phyloP scores from a whole-genome alignment of 2,888 invertebrate genomes.

The Nephrotoma flavescens region DNA sequence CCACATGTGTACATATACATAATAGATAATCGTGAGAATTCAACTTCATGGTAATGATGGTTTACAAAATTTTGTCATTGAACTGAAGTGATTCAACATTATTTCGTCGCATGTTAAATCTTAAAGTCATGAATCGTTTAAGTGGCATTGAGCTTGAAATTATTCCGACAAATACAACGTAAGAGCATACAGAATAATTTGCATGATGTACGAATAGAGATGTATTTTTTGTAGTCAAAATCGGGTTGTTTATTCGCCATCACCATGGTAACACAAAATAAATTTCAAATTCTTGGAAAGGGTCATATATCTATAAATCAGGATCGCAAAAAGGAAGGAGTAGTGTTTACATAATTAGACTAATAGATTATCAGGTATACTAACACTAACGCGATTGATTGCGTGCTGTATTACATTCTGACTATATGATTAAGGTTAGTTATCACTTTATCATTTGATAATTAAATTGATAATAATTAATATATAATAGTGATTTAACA shows the following conservation, averaged over 20 bases:
- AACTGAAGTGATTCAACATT: not conserved
- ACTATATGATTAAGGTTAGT: too few species aligned
- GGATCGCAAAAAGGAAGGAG: too few species aligned
- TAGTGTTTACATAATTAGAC: not conserved
- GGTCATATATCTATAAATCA: too few species aligned
- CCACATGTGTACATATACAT: not conserved
- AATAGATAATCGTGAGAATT: not conserved
- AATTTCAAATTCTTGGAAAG: not conserved
- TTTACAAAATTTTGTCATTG: not conserved
- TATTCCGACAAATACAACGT: not conserved
- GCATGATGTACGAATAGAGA: not conserved
- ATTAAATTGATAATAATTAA: too few species aligned
- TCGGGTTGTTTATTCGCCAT: not conserved
- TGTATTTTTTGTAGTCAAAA: not conserved
- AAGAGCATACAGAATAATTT: not conserved
- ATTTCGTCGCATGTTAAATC: not conserved
- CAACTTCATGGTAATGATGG: not conserved
- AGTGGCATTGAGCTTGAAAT: not conserved
- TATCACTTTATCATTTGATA: too few species aligned
- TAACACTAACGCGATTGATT: not conserved
- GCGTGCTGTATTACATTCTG: too few species aligned
- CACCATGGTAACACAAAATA: not conserved
- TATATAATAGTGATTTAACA: too few species aligned
- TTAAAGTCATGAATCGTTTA: not conserved
- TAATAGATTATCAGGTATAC: not conserved